phyloP scores from a whole-genome alignment of 2,888 invertebrate species.

The Abrostola triplasia region DNA sequence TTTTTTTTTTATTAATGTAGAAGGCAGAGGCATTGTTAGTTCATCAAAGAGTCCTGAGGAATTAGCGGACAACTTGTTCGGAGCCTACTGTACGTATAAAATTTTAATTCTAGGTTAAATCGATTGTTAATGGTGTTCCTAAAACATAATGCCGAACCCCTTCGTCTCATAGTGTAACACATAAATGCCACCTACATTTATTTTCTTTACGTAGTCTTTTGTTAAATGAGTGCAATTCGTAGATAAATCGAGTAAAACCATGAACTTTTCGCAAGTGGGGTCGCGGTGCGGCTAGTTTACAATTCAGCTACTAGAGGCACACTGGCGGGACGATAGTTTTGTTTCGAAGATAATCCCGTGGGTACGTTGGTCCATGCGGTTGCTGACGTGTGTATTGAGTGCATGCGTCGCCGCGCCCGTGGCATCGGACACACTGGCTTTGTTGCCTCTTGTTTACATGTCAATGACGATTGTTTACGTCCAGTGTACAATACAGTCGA shows the following conservation, averaged over 20 bases:
- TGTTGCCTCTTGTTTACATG: constrained; percentile 1
- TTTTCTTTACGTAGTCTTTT: neutral
- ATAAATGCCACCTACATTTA: too few relatives aligned
- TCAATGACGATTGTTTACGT: neutral
- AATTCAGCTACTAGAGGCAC: neutral
- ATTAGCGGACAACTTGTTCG: constrained; percentile 75
- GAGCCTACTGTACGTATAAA: constrained; percentile 71
- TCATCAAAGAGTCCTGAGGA: constrained; percentile 61
- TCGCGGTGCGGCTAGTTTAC: neutral
- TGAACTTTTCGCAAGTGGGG: neutral
- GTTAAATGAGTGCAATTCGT: neutral
- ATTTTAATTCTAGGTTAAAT: neutral
- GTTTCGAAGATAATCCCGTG: constrained; percentile 4
- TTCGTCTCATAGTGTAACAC: too few relatives aligned
- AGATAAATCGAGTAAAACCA: neutral
- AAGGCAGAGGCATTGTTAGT: constrained; percentile 75
- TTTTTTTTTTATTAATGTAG: constrained; percentile 51
- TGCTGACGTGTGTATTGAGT: neutral
- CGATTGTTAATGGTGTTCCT: too few relatives aligned
- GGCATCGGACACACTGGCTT: neutral
- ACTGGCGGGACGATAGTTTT: constrained; percentile 2
- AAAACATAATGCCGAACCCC: too few relatives aligned
- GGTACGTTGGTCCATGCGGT: constrained; percentile 1
- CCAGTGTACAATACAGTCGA: neutral
- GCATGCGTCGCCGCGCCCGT: neutral